Base-by-base conservation (phyloP, 2,113 vertebrate species). In the Ciconia boyciana region DNA sequence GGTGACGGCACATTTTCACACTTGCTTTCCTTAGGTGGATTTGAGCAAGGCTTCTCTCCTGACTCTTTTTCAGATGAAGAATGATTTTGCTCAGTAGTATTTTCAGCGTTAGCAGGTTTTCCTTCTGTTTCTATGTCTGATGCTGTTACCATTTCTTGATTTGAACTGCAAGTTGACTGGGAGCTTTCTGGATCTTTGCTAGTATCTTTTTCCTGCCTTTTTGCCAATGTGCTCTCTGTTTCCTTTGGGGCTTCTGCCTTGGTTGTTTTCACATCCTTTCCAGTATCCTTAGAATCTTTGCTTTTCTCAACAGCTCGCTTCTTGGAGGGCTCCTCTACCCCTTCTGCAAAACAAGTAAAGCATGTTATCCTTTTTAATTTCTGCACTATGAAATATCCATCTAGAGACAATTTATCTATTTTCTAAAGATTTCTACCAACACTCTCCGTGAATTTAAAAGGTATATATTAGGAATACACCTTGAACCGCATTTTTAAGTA, bases 331-430 rank as follows among this genome's bases (percentile, higher is more conserved):
- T 97, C 97, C 64, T 98, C 98, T 98, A 98, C 14, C 98, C 98
- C 97, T 98, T 98, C 98, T 98, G 96, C 65, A 98, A 98, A 96
- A 97, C 65, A 97, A 92, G 68, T 72, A 14, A 93, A 95, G 70
- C 77, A 85, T 1, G 10, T 96, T 86, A 95, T 7, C 12, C 15
- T 93, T 78, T 96, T 91, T 69, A 83, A 74, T 65, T 89, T 77
- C 86, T 65, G 28, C 32, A 49, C 74, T 79, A 43, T 20, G 25
- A 94, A 68, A 65, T 46, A 92, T 4, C 69, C 29, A 83, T 9
- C 25, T 83, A 90, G 22, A 94, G 16, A 76, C 11, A 83, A 74
- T 46, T 36, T 32, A 82, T 62, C 15, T 29, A 64, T 21, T 2
- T 65, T 28, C 57, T 87, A 61, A 94, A 81, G 34, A 15, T 3